Evolutionary conservation across 2,888 invertebrate species (phyloP).

Genomic region (Amaurobius ferox): DNA sequence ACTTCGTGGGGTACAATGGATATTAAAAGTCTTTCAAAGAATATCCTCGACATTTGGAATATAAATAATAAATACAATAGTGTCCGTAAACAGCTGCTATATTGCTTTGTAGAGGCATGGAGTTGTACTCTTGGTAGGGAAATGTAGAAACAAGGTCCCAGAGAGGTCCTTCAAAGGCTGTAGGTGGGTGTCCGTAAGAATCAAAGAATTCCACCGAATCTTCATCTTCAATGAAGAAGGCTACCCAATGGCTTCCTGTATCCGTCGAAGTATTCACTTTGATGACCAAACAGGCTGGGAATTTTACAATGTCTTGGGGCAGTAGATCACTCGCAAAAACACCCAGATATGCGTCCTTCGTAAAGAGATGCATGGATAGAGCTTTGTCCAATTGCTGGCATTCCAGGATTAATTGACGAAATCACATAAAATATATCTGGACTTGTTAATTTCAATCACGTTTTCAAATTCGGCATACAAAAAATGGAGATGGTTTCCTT

Average conservation of each 20-base stretch:
- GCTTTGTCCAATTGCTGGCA: not conserved
- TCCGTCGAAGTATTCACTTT: not conserved
- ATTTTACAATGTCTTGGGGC: not conserved
- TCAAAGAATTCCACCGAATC: not conserved
- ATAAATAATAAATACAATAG: constrained; percentile 8
- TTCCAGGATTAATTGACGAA: not conserved
- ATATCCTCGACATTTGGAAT: not conserved
- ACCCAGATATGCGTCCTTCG: not conserved
- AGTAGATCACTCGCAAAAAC: constrained; percentile 23
- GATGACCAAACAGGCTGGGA: not conserved
- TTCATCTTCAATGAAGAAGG: not conserved
- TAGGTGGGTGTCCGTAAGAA: not conserved
- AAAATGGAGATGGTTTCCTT: not conserved
- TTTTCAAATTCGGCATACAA: constrained; percentile 31
- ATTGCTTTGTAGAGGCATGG: not conserved
- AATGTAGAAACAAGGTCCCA: not conserved
- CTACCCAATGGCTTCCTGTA: not conserved
- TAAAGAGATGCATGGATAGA: not conserved
- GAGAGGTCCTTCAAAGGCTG: not conserved
- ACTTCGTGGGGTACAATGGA: not conserved
- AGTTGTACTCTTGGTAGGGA: not conserved
- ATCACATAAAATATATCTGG: not conserved
- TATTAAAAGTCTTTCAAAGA: not conserved
- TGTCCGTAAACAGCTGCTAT: constrained; percentile 1
- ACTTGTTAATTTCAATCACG: constrained; percentile 7